Evolutionary conservation across 2,888 invertebrate species (phyloP).

Genomic region (Drosophila leonis): DNA sequence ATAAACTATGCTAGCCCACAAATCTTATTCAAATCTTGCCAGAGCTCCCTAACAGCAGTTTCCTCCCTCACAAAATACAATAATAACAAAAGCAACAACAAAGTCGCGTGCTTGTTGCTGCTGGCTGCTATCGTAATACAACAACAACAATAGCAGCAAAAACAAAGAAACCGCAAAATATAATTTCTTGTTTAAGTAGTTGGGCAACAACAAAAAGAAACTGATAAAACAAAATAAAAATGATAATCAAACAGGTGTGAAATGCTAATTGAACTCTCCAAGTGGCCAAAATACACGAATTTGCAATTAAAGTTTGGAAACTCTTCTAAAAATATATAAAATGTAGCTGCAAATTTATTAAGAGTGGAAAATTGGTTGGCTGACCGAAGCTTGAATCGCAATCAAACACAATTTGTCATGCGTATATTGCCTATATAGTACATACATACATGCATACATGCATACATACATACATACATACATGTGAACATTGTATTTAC

Average conservation of each 20-base stretch:
- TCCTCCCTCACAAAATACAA: conserved; percentile 9
- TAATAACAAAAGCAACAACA: conserved; percentile 4
- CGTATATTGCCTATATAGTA: neutral
- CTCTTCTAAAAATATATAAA: conserved; percentile 25
- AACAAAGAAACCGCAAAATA: conserved; percentile 3
- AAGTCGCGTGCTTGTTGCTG: neutral
- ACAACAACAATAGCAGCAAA: conserved; percentile 2
- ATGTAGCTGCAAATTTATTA: conserved; percentile 13
- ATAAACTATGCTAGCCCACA: conserved; percentile 13
- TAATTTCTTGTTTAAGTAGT: conserved; percentile 20
- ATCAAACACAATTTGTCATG: conserved; percentile 26
- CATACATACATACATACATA: neutral
- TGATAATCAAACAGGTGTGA: conserved; percentile 53
- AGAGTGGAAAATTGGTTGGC: conserved; percentile 17
- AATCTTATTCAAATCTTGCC: conserved; percentile 37
- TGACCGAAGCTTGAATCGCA: conserved; percentile 11
- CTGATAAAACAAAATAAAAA: conserved; percentile 30
- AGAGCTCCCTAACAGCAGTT: conserved; percentile 7
- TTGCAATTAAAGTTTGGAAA: conserved; percentile 19
- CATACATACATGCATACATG: neutral
- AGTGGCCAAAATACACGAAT: conserved; percentile 9
- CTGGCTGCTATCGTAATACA: conserved; percentile 19
- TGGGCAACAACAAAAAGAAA: conserved; percentile 31
- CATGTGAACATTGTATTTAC: neutral
- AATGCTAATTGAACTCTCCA: conserved; percentile 1